Evolutionary conservation across 2,797 vertebrate genomes (phyloP), one percentile per base, ranked within the genome.

Genomic region (Periophthalmus magnuspinnatus): DNA sequence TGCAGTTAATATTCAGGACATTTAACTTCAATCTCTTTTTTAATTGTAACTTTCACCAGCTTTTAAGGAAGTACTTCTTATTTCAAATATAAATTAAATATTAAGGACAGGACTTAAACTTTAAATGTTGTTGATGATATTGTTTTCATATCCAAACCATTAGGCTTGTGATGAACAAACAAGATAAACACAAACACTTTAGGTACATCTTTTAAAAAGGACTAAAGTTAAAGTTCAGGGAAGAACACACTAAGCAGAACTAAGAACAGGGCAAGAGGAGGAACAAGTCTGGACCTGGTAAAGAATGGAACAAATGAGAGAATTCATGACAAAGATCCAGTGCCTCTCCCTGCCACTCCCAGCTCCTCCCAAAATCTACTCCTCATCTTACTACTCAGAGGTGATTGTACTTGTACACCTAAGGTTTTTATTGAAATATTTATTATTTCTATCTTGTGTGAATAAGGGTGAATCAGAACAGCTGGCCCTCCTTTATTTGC

Each of bases 271-370:
- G 52, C 17, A 69, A 67, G 67, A 50, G 65, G 32, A 71, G 69
- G 72, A 88, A 90, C 86, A 71, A 81, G 90, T 88, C 75, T 76
- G 68, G 65, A 88, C 88, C 78, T 73, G 89, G 66, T 68, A 72
- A 67, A 67, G 70, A 85, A 84, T 65, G 63, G 52, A 65, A 50
- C 28, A 73, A 87, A 87, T 72, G 76, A 82, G 68, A 76, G 64
- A 76, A 78, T 81, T 82, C 69, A n/a, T 71, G 72, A 77, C 24
- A 59, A 71, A 65, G 62, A 69, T 74, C 69, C 75, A 73, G 68
- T 67, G 82, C 76, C 78, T 80, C 77, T 65, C 54, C 76, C 75
- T 6, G 66, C 83, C 89, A 86, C 89, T 84, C 89, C 89, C 86
- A 82, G 76, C 71, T 76, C 74, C 84, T 86, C 86, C 83, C 61